phyloP scores from a whole-genome alignment of 2,888 invertebrate species.

The Lithosia quadra region DNA sequence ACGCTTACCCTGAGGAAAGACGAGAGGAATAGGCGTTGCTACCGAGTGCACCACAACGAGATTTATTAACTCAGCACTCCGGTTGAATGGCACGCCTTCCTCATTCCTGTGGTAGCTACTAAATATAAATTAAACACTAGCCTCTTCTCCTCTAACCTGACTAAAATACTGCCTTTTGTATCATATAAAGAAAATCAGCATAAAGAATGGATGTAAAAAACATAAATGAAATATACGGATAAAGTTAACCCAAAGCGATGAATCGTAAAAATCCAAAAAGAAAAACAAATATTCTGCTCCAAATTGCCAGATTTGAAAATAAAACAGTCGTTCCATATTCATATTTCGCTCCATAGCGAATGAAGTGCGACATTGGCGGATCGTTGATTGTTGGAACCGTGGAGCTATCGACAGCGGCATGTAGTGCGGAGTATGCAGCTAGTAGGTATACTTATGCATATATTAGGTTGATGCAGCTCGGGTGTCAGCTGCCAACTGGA shows the following conservation, averaged over 20 bases:
- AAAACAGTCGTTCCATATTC: slow-evolving; percentile 32
- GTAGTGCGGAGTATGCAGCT: not conserved
- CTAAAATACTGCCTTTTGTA: not conserved
- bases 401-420: slow-evolving; percentile 22
- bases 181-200: not conserved
- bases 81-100: too few species aligned
- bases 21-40: too few species aligned
- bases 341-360: slow-evolving; percentile 27
- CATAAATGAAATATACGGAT: not conserved
- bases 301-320: slow-evolving; percentile 22
- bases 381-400: slow-evolving; percentile 37
- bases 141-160: not conserved
- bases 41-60: too few species aligned
- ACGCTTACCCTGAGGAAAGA: too few species aligned
- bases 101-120: too few species aligned
- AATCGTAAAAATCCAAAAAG: not conserved
- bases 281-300: not conserved
- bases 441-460: not conserved
- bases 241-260: not conserved
- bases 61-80: too few species aligned
- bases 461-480: slow-evolving; percentile 1
- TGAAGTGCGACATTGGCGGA: slow-evolving; percentile 29
- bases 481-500: slow-evolving; percentile 43
- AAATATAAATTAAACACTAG: not conserved
- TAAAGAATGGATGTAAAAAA: not conserved